These are phyloP conservation scores for Lycaon pictus DNA, from an alignment of 2,113 vertebrate genomes.

Conservation along the genomic window DNA sequence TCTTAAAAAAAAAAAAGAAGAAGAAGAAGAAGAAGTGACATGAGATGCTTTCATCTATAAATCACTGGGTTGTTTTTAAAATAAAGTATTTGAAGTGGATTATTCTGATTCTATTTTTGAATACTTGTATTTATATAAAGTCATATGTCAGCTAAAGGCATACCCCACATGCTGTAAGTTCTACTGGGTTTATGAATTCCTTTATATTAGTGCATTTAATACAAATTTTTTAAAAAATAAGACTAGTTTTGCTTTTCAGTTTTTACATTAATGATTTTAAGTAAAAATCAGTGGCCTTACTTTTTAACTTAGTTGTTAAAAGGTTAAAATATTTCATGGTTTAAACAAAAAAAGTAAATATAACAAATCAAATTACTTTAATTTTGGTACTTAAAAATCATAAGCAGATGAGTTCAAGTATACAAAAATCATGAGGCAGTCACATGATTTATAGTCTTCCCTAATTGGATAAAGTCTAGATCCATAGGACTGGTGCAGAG, in stretches of 20 bases:
- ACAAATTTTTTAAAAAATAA: neutral
- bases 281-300: neutral
- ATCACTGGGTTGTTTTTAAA: constrained; percentile 39
- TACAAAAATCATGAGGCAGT: neutral
- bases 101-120: constrained; percentile 55
- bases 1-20: too few relatives aligned
- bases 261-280: constrained; percentile 39
- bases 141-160: constrained; percentile 12
- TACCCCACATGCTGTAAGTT: neutral
- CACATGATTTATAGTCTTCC: neutral
- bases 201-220: neutral
- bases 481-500: neutral
- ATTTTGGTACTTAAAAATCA: constrained; percentile 23
- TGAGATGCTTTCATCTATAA: constrained; percentile 45
- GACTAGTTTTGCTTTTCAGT: constrained; percentile 30
- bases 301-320: constrained; percentile 18
- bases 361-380: neutral
- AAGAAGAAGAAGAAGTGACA: constrained; percentile 7
- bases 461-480: neutral
- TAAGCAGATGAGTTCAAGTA: neutral
- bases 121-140: constrained; percentile 52
- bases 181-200: neutral
- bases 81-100: neutral
- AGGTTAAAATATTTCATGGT: neutral
- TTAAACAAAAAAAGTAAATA: constrained; percentile 5